These are phyloP conservation scores for Oncopodura yosiiana DNA, from an alignment of 1,140 invertebrate genomes.

Conservation along the genomic window DNA sequence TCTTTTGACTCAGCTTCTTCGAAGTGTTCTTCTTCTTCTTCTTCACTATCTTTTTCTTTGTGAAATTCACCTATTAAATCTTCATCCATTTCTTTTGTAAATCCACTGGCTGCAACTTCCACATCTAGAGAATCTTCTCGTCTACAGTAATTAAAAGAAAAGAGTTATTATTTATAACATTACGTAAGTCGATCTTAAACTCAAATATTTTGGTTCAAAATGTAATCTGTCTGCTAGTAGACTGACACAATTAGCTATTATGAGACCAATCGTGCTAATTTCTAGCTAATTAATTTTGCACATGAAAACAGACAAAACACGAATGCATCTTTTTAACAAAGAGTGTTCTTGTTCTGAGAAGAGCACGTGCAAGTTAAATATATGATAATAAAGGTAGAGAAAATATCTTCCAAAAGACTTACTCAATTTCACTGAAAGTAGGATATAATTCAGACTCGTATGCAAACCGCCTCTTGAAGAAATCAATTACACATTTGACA, in stretches of 20 bases:
- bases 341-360: conserved; percentile 4
- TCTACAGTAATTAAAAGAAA: conserved; percentile 41
- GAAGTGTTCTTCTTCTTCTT: conserved; percentile 42
- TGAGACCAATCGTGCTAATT: neutral
- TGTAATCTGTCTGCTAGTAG: neutral
- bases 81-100: conserved; percentile 73
- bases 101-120: conserved; percentile 81
- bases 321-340: no score
- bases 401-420: conserved; percentile 37
- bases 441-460: conserved; percentile 86
- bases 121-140: conserved; percentile 74
- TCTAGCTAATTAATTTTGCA: conserved; percentile 8
- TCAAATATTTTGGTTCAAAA: neutral
- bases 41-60: conserved; percentile 39
- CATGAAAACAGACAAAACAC: conserved; percentile 1
- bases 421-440: conserved; percentile 66
- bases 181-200: neutral
- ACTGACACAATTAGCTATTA: conserved; percentile 12
- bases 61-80: conserved; percentile 46
- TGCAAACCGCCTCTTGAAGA: conserved; percentile 82
- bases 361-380: conserved; percentile 28
- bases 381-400: conserved; percentile 4
- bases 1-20: conserved; percentile 38
- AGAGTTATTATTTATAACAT: conserved; percentile 7
- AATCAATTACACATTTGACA: conserved; percentile 82